Percentiles rank a stretch among this genome's conserved stretches.
Evolutionary conservation across 2,888 invertebrate genomes (phyloP).

Genomic region (Thumatha senex): DNA sequence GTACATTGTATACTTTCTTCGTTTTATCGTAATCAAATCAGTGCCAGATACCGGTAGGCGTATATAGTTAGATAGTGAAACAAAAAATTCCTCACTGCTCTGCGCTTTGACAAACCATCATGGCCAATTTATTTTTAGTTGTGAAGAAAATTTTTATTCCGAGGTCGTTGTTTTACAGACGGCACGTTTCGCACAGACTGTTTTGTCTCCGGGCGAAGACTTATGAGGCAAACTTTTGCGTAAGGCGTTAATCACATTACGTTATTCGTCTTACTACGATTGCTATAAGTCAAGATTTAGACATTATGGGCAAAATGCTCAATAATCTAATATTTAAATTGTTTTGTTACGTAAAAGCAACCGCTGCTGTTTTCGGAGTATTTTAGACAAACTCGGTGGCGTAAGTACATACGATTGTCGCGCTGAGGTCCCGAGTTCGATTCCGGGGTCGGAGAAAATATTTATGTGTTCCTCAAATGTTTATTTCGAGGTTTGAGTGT

Average conservation of each 20-base stretch:
- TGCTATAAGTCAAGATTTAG: neutral
- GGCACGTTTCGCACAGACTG: slow-evolving; percentile 23
- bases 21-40: slow-evolving; percentile 66
- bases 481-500: no score
- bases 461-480: no score
- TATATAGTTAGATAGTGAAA: slow-evolving; percentile 28
- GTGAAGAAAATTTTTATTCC: slow-evolving; percentile 43
- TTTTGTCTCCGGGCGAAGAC: slow-evolving; percentile 29
- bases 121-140: slow-evolving; percentile 49
- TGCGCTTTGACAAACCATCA: slow-evolving; percentile 27
- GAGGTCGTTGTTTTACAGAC: slow-evolving; percentile 48
- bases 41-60: slow-evolving; percentile 41
- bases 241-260: slow-evolving; percentile 23
- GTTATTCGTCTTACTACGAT: neutral
- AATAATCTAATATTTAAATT: no score
- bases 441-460: no score
- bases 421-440: no score
- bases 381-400: no score
- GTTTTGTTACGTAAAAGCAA: no score
- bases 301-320: no score
- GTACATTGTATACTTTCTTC: slow-evolving; percentile 65
- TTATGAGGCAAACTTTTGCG: slow-evolving; percentile 28
- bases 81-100: slow-evolving; percentile 30
- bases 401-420: no score
- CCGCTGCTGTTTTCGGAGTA: no score